Conservation (phyloP, 2,113 vertebrate species). For the Narcine bancroftii region DNA sequence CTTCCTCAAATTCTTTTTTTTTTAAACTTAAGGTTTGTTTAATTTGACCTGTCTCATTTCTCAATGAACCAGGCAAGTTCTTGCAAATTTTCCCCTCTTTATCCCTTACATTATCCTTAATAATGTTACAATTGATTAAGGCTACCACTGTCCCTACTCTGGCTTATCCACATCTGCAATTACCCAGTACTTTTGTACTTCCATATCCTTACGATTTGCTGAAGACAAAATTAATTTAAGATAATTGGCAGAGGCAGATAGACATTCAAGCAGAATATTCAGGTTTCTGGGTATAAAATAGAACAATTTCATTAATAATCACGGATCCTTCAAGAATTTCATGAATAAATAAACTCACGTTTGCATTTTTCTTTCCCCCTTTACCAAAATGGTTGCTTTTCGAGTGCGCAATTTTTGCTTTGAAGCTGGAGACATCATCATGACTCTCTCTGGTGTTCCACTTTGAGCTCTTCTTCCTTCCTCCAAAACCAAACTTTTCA, state of each 20-base stretch:
- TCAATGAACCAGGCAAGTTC: no score
- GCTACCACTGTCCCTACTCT: no score
- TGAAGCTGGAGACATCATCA: conserved; percentile 80
- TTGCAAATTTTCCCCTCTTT: no score
- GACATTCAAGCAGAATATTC: neutral
- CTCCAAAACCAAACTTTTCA: conserved; percentile 90
- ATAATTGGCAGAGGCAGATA: neutral
- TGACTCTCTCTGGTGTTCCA: conserved; percentile 91
- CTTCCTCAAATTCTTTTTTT: no score
- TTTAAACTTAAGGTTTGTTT: no score
- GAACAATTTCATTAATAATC: neutral
- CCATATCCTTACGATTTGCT: no score
- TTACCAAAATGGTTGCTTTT: conserved; percentile 54
- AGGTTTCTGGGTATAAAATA: neutral
- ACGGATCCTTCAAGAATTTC: neutral
- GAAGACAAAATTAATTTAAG: neutral
- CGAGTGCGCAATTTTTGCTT: conserved; percentile 67
- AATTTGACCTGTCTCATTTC: no score
- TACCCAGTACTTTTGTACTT: no score
- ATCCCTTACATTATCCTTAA: no score
- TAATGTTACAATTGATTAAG: no score
- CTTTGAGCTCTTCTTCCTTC: conserved; percentile 88
- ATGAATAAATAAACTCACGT: conserved; percentile 46
- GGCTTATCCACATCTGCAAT: no score
- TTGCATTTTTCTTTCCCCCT: conserved; percentile 57